A percentile compares a stretch with the other conserved stretches of the same genome.
phyloP scores from a whole-genome alignment of 2,888 invertebrate genomes.

The Amorpha juglandis region DNA sequence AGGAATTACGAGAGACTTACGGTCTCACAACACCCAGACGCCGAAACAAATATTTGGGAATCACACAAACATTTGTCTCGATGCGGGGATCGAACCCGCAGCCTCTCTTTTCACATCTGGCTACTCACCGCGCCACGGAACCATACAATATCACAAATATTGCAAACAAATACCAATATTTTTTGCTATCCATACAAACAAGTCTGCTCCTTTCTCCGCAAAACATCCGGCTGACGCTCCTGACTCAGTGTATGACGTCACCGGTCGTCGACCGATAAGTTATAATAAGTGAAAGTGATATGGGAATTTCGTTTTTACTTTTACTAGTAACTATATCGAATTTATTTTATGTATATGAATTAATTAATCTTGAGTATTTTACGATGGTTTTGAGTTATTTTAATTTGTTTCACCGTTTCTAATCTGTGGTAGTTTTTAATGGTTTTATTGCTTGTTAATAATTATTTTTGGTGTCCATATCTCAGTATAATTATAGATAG shows the following conservation, averaged over 20 bases:
- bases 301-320: not conserved
- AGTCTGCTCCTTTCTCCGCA: constrained; percentile 55
- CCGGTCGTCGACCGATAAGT: constrained; percentile 25
- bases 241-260: constrained; percentile 20
- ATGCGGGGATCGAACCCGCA: no score
- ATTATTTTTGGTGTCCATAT: not conserved
- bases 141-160: no score
- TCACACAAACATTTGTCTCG: no score
- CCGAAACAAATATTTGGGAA: no score
- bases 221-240: constrained; percentile 54
- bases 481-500: no score
- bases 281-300: constrained; percentile 26
- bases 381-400: not conserved
- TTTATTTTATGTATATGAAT: not conserved
- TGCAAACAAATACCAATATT: not conserved
- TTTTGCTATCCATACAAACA: constrained; percentile 9
- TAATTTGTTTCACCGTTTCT: constrained; percentile 1
- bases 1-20: no score
- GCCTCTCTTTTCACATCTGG: no score
- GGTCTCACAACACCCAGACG: no score
- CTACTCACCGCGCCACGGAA: no score
- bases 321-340: not conserved
- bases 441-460: not conserved
- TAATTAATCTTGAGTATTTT: not conserved
- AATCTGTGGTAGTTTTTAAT: not conserved